Evolutionary conservation across 2,797 vertebrate species (phyloP).

Genomic region (Manis javanica): DNA sequence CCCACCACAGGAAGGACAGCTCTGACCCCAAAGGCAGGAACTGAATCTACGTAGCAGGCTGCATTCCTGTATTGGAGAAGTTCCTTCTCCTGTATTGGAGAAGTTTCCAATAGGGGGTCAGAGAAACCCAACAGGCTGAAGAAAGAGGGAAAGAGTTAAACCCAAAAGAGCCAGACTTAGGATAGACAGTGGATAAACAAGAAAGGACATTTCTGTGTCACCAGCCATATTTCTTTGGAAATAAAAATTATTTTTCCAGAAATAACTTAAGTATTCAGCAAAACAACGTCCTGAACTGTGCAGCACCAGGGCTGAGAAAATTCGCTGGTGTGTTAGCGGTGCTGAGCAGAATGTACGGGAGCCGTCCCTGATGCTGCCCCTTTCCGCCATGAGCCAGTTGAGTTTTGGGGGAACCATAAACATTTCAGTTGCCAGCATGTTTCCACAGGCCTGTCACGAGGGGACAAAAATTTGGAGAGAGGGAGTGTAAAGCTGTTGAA

Average conservation of each 20-base stretch:
- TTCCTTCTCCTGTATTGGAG: not conserved
- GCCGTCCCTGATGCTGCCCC: not conserved
- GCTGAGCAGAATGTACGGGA: not conserved
- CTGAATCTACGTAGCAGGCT: not conserved
- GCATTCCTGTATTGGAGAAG: not conserved
- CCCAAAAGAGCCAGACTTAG: not conserved
- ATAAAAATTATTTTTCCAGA: constrained; percentile 66
- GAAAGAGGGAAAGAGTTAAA: constrained; percentile 23
- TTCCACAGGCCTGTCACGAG: not conserved
- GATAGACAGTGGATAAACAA: constrained; percentile 43
- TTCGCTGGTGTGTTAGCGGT: constrained; percentile 41
- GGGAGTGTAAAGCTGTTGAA: not conserved
- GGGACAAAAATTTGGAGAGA: not conserved
- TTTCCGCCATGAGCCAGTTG: not conserved
- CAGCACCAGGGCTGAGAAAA: not conserved
- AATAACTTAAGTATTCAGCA: constrained; percentile 67
- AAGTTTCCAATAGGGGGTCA: constrained; percentile 30
- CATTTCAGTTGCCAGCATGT: not conserved
- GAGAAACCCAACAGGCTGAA: not conserved
- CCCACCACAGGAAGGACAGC: not conserved
- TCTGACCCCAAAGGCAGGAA: not conserved
- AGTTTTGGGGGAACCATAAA: not conserved
- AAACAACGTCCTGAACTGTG: constrained; percentile 24
- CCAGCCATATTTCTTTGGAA: constrained; percentile 67
- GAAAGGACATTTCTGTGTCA: constrained; percentile 71